Evolutionary conservation across 2,888 invertebrate species (phyloP), one percentile per base, ranked within the genome.

Genomic region (Latrodectus elegans): DNA sequence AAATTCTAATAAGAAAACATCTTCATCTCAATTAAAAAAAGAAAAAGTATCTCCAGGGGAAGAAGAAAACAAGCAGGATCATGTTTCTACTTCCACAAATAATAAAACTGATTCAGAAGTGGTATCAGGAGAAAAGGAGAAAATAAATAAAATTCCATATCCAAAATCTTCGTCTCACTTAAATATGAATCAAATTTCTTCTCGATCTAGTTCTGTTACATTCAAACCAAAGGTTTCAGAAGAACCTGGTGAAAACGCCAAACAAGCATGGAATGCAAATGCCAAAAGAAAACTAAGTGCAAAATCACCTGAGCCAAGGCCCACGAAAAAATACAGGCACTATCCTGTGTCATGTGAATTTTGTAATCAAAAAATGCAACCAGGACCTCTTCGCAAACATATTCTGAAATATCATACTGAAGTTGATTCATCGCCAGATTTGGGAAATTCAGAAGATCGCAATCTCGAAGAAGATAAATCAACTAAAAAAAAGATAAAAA

Each of bases 281-380:
- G 10, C 26, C 17, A 49, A 49, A 8, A 17, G 53, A 49, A 52
- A 14, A n/a, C 12, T 81, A 53, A 53, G 53, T 26, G 81, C 72
- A 10, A 78, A 17, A 26, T 15, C 68, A n/a, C 10, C 15, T 3
- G 22, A 72, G 4, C 65, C 38, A 26, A 55, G 60, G 8, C 71
- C 65, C 0, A 80, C 72, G 0, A 86, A 77, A 26, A 81, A 72
- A 22, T 86, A 76, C 26, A 71, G 86, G 15, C 76, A 86, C 26
- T 86, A 81, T 11, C 81, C 86, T 8, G 72, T 86, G 2, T 74
- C 86, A 4, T 86, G 86, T 10, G 86, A 81, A 15, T 86, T 71
- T 53, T 86, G 86, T 26, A 51, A 79, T n/a, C 65, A 77, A 22
- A 76, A 60, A 38, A 77, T 86, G 22, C 86, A 81, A 53, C 86